Evolutionary conservation across 2,888 invertebrate genomes (phyloP), one percentile per base, ranked within the genome.

Genomic region (Drosophila aldrichi): DNA sequence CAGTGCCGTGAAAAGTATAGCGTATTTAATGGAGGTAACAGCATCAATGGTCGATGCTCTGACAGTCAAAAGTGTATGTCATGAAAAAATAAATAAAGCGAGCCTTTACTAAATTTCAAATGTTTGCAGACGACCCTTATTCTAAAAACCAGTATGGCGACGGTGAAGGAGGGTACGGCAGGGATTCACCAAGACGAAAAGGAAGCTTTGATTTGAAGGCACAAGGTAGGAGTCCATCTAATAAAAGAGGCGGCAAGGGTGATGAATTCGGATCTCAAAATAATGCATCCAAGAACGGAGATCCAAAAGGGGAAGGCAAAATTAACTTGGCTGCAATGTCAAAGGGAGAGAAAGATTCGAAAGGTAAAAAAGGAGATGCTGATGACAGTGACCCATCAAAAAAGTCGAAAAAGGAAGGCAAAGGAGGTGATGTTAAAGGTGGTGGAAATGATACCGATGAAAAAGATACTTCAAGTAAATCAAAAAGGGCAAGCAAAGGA

Each of bases 11-110:
- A 91, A 38, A 82, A 74, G n/a, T 92, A 91, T 55, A 75, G 88
- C 9, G 62, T 91, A 9, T 92, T 91, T 38, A 82, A 87, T 49
- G 91, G 91, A 36, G 91, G 91, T 0, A 91, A 89, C 40, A 90
- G 91, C 54, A 66, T 70, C 18, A 55, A 43, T 14, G 4, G 41
- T 1, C 43, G 43, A 34, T 49, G 46, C 18, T 34, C 34, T 3
- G 65, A 64, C 10, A 52, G 22, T 16, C 60, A 52, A 25, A 49
- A 22, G 65, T 55, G 81, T 78, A 63, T 48, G 63, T n/a, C 4
- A 36, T 41, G 3, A 32, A 8, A 20, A 32, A 18, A 34, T 20
- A 18, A 34, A 14, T 3, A 18, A 18, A 56, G n/a, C 0, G 22
- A 25, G 9, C 48, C 20, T 8, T 14, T 7, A 40, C 29, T 32